Evolutionary conservation across 2,888 invertebrate genomes (phyloP).

Genomic region (Siphonodentalium dalli): DNA sequence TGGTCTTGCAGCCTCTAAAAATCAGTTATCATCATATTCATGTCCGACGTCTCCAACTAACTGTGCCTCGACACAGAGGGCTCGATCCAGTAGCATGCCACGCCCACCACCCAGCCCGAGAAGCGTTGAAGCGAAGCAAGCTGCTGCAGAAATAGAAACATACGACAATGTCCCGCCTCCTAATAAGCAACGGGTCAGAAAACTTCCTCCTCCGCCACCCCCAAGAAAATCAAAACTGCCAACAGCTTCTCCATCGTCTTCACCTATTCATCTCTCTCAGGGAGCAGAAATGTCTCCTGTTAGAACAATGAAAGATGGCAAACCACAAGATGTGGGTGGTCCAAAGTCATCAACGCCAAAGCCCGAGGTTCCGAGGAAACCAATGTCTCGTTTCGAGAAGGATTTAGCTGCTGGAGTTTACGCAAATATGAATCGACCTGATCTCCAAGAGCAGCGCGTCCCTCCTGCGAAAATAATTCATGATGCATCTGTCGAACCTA

Average conservation of each 20-base stretch:
- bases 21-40: too few species aligned
- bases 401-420: conserved; percentile 44
- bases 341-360: conserved; percentile 38
- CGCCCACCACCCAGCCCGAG: too few species aligned
- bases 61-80: too few species aligned
- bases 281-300: conserved; percentile 6
- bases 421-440: conserved; percentile 42
- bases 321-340: conserved; percentile 11
- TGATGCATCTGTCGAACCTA: conserved; percentile 7
- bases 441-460: conserved; percentile 37
- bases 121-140: too few species aligned
- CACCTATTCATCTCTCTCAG: conserved; percentile 19
- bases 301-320: too few species aligned
- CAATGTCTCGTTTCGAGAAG: conserved; percentile 40
- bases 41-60: too few species aligned
- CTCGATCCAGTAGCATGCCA: too few species aligned
- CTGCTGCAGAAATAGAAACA: too few species aligned
- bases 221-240: conserved; percentile 49
- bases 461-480: conserved; percentile 21
- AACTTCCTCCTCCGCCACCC: conserved; percentile 60
- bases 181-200: too few species aligned
- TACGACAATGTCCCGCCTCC: too few species aligned
- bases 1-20: too few species aligned
- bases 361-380: conserved; percentile 29
- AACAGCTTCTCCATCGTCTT: conserved; percentile 30